Base-by-base conservation (phyloP, 2,113 vertebrate genomes). In the Pedionomus torquatus region DNA sequence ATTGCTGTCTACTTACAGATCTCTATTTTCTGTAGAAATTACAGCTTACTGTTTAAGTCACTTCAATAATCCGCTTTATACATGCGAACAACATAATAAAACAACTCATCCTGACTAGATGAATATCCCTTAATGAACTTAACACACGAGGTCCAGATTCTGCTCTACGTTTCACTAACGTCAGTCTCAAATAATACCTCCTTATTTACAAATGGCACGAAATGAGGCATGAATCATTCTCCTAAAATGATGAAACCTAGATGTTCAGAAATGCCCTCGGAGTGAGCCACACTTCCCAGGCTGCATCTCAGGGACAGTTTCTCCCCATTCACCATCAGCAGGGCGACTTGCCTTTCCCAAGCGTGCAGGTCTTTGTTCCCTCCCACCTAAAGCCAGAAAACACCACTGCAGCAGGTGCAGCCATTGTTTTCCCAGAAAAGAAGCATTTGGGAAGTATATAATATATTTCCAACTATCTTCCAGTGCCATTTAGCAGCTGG, bases 21-120 rank as follows among this genome's bases (percentile, higher is more conserved):
- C 94, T 97, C 90, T 93, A 92, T 94, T 97, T 97, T 96, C 92
- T 97, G 89, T 82, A 90, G 95, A 97, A 97, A 97, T 98, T 97
- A 96, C 87, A 97, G 94, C 91, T 95, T 82, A 64, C 81, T 86
- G 55, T 96, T 97, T 97, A 97, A 97, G 97, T 96, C 95, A 95
- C 93, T 83, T 81, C 93, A 95, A 97, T 94, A 97, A 97, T 89
- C 91, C 80, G 87, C 64, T 97, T 96, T 91, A 89, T 85, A 77
- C 81, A 84, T 92, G 66, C 93, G 89, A 95, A 96, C 61, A 92
- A 89, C 51, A 79, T 57, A 78, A 95, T 85, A 76, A 96, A 97
- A 85, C 83, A 97, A 71, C 90, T 97, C 64, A 24, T 95, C 95
- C 87, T 55, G 69, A 85, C 83, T 63, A 81, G 90, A 94, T 77